Conservation (phyloP, 2,113 vertebrate species). For the Cyrtonyx montezumae region DNA sequence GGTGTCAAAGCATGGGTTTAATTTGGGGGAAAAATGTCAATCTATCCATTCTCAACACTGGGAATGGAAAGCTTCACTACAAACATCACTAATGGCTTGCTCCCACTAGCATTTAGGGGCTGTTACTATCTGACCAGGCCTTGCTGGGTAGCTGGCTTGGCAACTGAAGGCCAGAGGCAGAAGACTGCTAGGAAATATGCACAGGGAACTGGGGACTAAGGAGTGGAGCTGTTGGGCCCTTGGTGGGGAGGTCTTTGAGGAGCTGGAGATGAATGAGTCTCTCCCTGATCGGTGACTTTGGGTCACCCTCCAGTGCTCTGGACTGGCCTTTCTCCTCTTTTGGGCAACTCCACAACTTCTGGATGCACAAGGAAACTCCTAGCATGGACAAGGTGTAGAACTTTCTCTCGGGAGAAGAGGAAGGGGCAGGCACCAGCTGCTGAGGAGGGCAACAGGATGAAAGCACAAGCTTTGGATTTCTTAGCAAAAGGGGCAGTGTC, state of each 20-base stretch:
- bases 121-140: background rate
- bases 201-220: background rate
- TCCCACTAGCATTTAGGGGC: background rate
- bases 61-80: background rate
- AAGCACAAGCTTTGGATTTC: fast-evolving
- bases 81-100: background rate
- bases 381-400: fast-evolving
- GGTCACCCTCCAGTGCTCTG: background rate
- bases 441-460: background rate
- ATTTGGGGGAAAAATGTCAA: background rate
- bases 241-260: background rate
- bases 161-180: background rate
- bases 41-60: background rate
- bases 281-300: no score
- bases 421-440: background rate
- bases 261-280: background rate
- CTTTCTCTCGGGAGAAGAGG: background rate
- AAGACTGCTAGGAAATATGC: background rate
- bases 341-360: background rate
- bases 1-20: background rate
- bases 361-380: background rate
- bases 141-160: no score
- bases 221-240: background rate
- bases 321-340: background rate
- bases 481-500: background rate